Evolutionary conservation across 2,888 invertebrate species (phyloP).

Genomic region (Drosophila borborema): DNA sequence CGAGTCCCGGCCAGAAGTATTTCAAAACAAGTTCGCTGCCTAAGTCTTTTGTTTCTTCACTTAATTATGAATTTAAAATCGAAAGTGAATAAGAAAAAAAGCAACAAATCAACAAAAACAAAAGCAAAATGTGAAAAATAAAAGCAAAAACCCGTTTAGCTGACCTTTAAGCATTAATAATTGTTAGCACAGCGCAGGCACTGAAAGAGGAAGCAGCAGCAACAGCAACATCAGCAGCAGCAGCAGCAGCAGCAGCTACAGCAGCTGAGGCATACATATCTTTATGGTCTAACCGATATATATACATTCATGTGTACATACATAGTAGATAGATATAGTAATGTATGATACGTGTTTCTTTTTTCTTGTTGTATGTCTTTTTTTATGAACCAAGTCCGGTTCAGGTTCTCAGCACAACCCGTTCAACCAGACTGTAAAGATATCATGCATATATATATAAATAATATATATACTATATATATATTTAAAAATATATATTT

Average conservation of each 20-base stretch:
- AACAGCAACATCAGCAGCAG: not conserved
- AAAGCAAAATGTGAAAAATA: conserved; percentile 10
- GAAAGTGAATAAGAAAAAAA: conserved; percentile 56
- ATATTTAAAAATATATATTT: not conserved
- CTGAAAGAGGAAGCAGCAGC: conserved; percentile 19
- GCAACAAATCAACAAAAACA: conserved; percentile 2
- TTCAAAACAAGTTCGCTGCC: conserved; percentile 62
- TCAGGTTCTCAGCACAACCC: conserved; percentile 58
- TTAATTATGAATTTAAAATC: conserved; percentile 63
- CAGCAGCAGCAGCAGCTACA: conserved; percentile 1
- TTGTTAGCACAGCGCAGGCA: conserved; percentile 68
- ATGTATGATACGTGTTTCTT: conserved; percentile 15
- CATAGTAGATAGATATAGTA: conserved; percentile 2
- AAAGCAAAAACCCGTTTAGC: conserved; percentile 58
- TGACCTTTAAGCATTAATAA: conserved; percentile 76
- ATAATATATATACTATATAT: conserved; percentile 1
- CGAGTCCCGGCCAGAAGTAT: conserved; percentile 44
- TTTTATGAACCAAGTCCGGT: conserved; percentile 34
- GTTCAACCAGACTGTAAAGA: conserved; percentile 50
- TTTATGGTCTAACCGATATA: conserved; percentile 5
- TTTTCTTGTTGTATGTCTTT: not conserved
- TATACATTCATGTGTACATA: not conserved
- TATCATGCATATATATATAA: conserved; percentile 11
- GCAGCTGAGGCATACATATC: conserved; percentile 13
- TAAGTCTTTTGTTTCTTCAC: conserved; percentile 52